Evolutionary conservation across 2,113 vertebrate species (phyloP), one percentile per base, ranked within the genome.

Genomic region (Corythoichthys intestinalis): DNA sequence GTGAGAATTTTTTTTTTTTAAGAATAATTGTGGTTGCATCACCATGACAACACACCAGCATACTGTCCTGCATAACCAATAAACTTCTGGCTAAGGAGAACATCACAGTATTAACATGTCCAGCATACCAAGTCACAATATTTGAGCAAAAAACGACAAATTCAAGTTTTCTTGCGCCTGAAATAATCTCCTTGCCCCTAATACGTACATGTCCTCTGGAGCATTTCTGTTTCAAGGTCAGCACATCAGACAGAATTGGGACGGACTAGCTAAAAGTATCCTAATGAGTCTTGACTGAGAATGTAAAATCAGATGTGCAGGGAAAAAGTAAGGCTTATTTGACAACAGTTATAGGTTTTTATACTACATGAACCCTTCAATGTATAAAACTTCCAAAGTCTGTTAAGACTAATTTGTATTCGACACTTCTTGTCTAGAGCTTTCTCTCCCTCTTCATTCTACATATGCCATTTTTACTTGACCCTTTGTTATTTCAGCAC

Each of bases 101-200:
- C 53, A 56, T 56, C 1, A 10, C 8, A 8, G 12, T 71, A 61
- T 73, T 53, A 28, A 28, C 20, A 28, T 28, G 41, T 44, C 41
- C 9, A 8, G 6, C 41, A 44, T 44, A 44, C 41, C 41, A 44
- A 5, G 41, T 8, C 9, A 44, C 41, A 44, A 44, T 44, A 44
- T 44, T 44, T 44, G 67, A 28, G 49, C 69, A 69, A 71, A 76
- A 81, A 77, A 70, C 67, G 66, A 61, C 50, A 57, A 69, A 67
- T 75, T 56, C 38, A 56, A 69, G 72, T 67, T 39, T 34, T 77
- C 58, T 86, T 71, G 74, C 75, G 83, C 83, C 86, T 80, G 79
- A 90, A 90, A 90, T 90, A 87, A 87, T 85, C 78, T 86, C 17
- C 72, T 76, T 2, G 88, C 67, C 87, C 91, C 77, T 72, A 83